These are phyloP conservation scores for Agriopis leucophaearia DNA, from an alignment of 2,888 invertebrate genomes.

Conservation along the genomic window DNA sequence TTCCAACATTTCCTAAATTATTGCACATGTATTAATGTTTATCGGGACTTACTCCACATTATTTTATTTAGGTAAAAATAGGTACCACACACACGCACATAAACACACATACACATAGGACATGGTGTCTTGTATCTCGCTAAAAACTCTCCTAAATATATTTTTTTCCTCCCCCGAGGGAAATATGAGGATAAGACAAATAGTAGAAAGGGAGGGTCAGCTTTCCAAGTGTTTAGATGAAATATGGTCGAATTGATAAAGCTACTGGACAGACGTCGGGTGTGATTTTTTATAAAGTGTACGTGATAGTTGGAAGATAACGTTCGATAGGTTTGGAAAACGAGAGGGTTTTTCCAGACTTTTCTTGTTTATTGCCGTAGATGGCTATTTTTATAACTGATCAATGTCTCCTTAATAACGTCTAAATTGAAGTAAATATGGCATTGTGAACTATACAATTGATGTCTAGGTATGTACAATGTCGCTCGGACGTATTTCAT, in stretches of 20 bases:
- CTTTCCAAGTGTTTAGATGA: slow-evolving; percentile 61
- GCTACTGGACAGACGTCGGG: slow-evolving; percentile 36
- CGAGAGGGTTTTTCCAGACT: not conserved
- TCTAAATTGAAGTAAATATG: no score
- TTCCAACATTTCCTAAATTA: no score
- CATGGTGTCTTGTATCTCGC: slow-evolving; percentile 13
- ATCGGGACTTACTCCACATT: no score
- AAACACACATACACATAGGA: not conserved
- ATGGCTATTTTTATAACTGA: no score
- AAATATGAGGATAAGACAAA: slow-evolving; percentile 74
- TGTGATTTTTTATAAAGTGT: slow-evolving; percentile 24
- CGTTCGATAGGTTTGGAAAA: not conserved
- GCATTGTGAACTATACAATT: no score
- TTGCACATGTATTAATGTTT: no score
- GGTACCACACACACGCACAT: no score
- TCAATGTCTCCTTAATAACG: no score
- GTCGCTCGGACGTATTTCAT: no score
- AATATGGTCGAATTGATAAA: slow-evolving; percentile 53
- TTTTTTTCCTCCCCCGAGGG: slow-evolving; percentile 51
- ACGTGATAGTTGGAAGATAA: not conserved
- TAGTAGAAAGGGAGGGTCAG: slow-evolving; percentile 59
- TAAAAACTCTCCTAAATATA: slow-evolving; percentile 33
- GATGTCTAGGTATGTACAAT: no score
- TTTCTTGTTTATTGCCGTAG: not conserved
- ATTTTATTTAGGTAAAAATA: no score